Percentiles rank a stretch among this genome's conserved stretches.
phyloP scores from a whole-genome alignment of 2,888 invertebrate species.

The Drosophila neotestacea region DNA sequence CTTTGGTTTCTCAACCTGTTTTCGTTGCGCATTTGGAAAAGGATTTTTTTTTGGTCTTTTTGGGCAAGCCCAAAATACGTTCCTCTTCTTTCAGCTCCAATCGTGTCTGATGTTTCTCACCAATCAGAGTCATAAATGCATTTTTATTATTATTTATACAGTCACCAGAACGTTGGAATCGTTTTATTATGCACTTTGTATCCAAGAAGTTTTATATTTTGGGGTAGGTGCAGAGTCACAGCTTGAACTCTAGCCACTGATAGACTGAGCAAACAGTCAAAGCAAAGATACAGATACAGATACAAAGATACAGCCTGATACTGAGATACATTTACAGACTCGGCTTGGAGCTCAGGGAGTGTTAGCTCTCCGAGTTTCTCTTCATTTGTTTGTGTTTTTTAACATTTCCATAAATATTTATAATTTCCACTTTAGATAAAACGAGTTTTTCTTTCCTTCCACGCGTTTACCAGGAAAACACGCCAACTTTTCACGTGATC shows the following conservation, averaged over 20 bases:
- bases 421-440: slow-evolving; percentile 57
- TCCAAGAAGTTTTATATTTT: slow-evolving; percentile 49
- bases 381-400: slow-evolving; percentile 29
- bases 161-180: slow-evolving; percentile 40
- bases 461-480: slow-evolving; percentile 74
- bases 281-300: slow-evolving; percentile 30
- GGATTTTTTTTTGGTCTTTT: slow-evolving; percentile 35
- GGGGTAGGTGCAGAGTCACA: slow-evolving; percentile 52
- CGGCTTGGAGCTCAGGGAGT: slow-evolving; percentile 34
- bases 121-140: slow-evolving; percentile 75
- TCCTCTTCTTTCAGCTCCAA: slow-evolving; percentile 38
- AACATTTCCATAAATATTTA: slow-evolving; percentile 73
- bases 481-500: slow-evolving; percentile 10
- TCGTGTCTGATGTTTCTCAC: slow-evolving; percentile 59
- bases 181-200: slow-evolving; percentile 49
- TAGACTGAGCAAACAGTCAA: slow-evolving; percentile 47
- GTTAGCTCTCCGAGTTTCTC: slow-evolving; percentile 5
- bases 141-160: slow-evolving; percentile 73
- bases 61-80: no score
- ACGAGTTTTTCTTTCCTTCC: slow-evolving; percentile 66
- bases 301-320: slow-evolving; percentile 22
- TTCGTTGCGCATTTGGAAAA: slow-evolving; percentile 59
- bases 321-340: slow-evolving; percentile 25
- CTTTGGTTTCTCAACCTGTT: slow-evolving; percentile 64
- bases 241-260: slow-evolving; percentile 47